phyloP scores from a whole-genome alignment of 2,797 vertebrate genomes.

The Megalops cyprinoides region DNA sequence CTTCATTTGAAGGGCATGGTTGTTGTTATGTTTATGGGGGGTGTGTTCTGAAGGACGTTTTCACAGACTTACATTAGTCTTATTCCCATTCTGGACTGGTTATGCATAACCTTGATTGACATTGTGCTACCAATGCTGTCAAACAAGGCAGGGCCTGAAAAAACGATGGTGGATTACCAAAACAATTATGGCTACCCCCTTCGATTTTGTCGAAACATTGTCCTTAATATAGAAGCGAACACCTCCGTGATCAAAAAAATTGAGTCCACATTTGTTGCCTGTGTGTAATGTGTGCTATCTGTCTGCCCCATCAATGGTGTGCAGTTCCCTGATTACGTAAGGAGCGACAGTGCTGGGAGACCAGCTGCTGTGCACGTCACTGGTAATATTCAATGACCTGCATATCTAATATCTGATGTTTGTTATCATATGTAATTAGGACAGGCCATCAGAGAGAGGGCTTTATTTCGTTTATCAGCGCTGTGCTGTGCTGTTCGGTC shows the following conservation, averaged over 20 bases:
- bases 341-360: neutral
- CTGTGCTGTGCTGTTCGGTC: neutral
- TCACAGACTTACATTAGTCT: neutral
- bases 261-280: neutral
- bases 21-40: neutral
- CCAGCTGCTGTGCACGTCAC: neutral
- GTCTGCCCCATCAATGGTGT: too few species aligned
- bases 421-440: neutral
- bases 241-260: neutral
- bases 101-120: neutral
- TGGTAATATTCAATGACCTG: neutral
- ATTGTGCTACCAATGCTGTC: neutral
- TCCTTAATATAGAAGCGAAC: neutral
- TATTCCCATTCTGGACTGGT: neutral
- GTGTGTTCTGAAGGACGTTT: neutral
- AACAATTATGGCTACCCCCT: too few species aligned
- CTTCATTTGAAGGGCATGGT: neutral
- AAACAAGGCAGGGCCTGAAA: neutral
- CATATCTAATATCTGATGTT: neutral
- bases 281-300: neutral
- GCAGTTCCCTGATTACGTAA: neutral
- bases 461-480: constrained; percentile 2
- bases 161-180: too few species aligned
- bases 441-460: neutral
- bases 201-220: neutral